Base-by-base conservation (phyloP, 2,888 invertebrate species). In the Mesochorus sp. region DNA sequence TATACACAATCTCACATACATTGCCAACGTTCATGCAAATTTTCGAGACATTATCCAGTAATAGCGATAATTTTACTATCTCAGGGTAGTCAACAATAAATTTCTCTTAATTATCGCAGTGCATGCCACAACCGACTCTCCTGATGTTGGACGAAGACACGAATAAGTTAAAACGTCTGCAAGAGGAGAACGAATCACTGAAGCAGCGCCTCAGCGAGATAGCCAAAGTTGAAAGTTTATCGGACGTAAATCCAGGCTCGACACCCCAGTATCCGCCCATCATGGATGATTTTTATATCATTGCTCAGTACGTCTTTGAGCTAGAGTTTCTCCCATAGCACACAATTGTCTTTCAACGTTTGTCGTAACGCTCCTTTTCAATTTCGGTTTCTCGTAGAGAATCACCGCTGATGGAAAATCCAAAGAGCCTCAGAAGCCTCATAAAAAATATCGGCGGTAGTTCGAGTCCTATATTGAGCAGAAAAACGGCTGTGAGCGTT, bases 261-360 rank as follows among this genome's bases (percentile, higher is more conserved):
- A 91, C 95, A 85, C 93, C 95, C 89, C 94, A 96, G 0, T 96
- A 96, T 0, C 91, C 94, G 4, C 97, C 97, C 72, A 93, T 98
- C 37, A 95, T 97, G 84, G 98, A 98, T 90, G 98, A 98, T 91
- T 98, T 98, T 92, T 97, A 96, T 88, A 96, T 96, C 19, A 96
- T 97, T 80, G 97, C 97, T 6, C 95, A 96, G 87, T 97, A 95
- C 88, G 91, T 88, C 21, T 17, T 14, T 10, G 5, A 47, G 34
- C 28, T 21, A 10, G 31, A 5, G 1, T 6, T 39, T 12, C 10
- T 17, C n/a, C 5, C n/a, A n/a, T n/a, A n/a, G n/a, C n/a, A n/a
- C n/a, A n/a, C n/a, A n/a, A 62, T 28, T 6, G 21, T 94, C 93
- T n/a, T 14, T 24, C 3, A 4, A 49, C 12, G 3, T 42, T 26